Conservation (phyloP, 2,888 invertebrate genomes). For the Watsonalla binaria region DNA sequence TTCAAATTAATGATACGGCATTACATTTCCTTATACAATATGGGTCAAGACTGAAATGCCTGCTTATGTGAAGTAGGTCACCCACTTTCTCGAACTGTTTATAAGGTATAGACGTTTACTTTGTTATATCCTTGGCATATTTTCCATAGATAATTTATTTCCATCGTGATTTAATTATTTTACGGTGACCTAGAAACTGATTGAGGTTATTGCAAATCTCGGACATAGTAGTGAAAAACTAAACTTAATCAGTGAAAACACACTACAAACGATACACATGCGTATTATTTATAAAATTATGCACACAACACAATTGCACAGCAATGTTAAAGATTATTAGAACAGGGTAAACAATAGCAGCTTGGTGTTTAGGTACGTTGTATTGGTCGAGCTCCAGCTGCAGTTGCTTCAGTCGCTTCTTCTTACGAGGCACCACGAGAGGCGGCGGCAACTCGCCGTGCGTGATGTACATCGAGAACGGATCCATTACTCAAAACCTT, state of each 20-base stretch:
- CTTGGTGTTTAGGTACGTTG: constrained; percentile 23
- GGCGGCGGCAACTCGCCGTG: constrained; percentile 64
- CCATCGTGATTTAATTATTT: too few relatives aligned
- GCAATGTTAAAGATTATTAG: neutral
- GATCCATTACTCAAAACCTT: constrained; percentile 52
- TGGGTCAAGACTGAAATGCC: too few relatives aligned
- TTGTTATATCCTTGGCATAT: too few relatives aligned
- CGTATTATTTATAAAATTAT: neutral
- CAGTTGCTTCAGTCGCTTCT: constrained; percentile 66
- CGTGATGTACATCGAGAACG: constrained; percentile 69
- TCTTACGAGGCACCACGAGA: constrained; percentile 62
- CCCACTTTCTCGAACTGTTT: too few relatives aligned
- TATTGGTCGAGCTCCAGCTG: constrained; percentile 57
- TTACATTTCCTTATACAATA: neutral
- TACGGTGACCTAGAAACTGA: too few relatives aligned
- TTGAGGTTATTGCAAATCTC: too few relatives aligned
- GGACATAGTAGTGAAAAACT: too few relatives aligned
- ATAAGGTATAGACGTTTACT: too few relatives aligned
- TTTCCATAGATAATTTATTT: too few relatives aligned
- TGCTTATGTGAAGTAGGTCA: too few relatives aligned
- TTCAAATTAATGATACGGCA: neutral
- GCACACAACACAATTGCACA: neutral
- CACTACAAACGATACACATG: neutral
- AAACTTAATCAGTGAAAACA: neutral
- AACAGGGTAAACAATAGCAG: neutral